phyloP scores from a whole-genome alignment of 2,888 invertebrate species.

The Eupithecia exiguata region DNA sequence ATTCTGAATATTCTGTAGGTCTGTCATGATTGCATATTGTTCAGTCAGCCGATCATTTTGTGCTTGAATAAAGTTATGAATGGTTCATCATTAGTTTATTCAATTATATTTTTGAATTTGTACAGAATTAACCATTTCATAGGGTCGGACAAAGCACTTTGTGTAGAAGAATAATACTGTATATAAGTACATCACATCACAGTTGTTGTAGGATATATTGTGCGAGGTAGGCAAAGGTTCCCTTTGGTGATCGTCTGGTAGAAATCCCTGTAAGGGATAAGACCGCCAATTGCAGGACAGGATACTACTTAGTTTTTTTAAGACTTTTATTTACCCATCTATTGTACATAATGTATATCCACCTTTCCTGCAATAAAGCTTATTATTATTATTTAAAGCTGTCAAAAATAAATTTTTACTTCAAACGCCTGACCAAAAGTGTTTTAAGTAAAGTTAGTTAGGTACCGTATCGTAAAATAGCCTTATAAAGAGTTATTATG shows the following conservation, averaged over 20 bases:
- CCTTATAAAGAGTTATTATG: neutral
- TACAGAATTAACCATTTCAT: neutral
- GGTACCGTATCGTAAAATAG: neutral
- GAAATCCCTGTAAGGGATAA: too few relatives aligned
- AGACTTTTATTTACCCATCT: too few relatives aligned
- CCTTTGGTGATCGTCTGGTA: too few relatives aligned
- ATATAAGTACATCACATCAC: neutral
- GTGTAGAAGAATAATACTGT: neutral
- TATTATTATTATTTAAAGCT: neutral
- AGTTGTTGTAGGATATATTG: neutral
- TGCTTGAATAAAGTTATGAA: neutral
- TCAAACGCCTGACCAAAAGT: neutral
- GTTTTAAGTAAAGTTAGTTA: neutral
- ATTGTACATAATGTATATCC: too few relatives aligned
- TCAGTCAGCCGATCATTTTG: conserved; percentile 10
- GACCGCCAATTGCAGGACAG: too few relatives aligned
- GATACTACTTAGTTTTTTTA: too few relatives aligned
- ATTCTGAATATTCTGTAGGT: conserved; percentile 11
- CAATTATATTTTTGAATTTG: neutral
- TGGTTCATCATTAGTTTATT: conserved; percentile 2
- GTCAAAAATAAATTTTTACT: neutral
- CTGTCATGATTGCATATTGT: conserved; percentile 31
- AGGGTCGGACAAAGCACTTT: neutral
- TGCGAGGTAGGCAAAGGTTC: neutral
- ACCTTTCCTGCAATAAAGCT: too few relatives aligned